Conservation (phyloP, 92 coral and sea anemone species). For the Heliopora coerulea region DNA sequence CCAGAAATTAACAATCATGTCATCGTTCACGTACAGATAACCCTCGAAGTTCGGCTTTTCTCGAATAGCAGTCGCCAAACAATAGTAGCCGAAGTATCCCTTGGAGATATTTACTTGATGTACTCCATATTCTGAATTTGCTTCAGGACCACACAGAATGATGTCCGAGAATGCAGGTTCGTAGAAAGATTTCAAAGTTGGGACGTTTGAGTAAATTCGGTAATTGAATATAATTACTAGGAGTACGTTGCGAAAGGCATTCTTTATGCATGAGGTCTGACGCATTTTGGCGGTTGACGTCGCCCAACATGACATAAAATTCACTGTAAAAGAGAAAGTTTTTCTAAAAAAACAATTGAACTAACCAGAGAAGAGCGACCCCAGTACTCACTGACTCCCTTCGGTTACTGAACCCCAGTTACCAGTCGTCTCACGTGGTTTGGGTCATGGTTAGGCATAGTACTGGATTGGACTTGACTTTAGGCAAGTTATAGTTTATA, state of each 20-base stretch:
- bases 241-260: constrained; percentile 12
- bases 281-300: too few relatives aligned
- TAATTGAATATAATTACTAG: constrained; percentile 68
- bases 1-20: constrained; percentile 83
- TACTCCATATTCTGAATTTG: constrained; percentile 46
- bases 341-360: too few relatives aligned
- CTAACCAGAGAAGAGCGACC: too few relatives aligned
- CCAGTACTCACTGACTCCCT: too few relatives aligned
- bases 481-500: too few relatives aligned
- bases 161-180: constrained; percentile 66
- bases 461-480: too few relatives aligned
- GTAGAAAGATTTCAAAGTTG: constrained; percentile 57
- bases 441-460: too few relatives aligned
- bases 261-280: constrained; percentile 40
- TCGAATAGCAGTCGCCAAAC: constrained; percentile 76
- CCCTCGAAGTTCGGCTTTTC: constrained; percentile 63
- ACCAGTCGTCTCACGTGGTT: too few relatives aligned
- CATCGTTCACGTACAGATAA: constrained; percentile 75
- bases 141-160: constrained; percentile 71
- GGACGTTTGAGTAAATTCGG: constrained; percentile 65
- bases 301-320: too few relatives aligned
- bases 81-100: constrained; percentile 77
- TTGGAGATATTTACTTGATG: constrained; percentile 54
- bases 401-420: too few relatives aligned
- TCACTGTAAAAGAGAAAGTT: too few relatives aligned